Base-by-base conservation (phyloP, 2,113 vertebrate genomes). In the Vulpes ferrilata region DNA sequence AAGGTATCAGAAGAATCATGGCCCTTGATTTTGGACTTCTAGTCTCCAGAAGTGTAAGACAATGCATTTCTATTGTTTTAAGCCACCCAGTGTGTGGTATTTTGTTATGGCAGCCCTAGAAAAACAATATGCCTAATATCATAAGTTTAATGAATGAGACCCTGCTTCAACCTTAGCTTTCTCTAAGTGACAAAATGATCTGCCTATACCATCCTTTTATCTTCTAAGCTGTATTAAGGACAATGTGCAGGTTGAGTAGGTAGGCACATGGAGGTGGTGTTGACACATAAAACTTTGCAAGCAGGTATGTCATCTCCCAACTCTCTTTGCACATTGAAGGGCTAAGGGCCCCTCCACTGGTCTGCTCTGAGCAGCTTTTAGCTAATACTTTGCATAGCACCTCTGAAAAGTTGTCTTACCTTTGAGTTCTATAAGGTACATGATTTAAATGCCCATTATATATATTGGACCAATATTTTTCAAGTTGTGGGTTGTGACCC, bases 171-270 rank as follows among this genome's bases (percentile, higher is more conserved):
- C 55, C 82, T 82, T 67, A 51, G 13, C 22, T 57, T 95, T 67
- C 30, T 7, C 4, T 51, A 55, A 82, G 3, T 65, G 12, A 16
- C 35, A 69, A 93, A 93, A 19, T 5, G 3, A 60, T 69, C 32
- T 60, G 2, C 30, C 27, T 38, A 12, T 59, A 12, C 4, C 4
- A 59, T 35, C 8, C 22, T 78, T 69, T 57, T 73, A 43, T 17
- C 27, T n/a, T 65, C 12, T 48, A 80, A 62, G 2, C 7, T 79
- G 13, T 43, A 20, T 86, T 86, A 92, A 6, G 19, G 27, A 19
- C 32, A 22, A 27, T 20, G 16, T 4, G 19, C 11, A 30, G 1
- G 7, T 59, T 51, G 1, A 1, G 3, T 11, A 83, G 2, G 12
- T 38, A 16, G 25, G 27, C 69, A 67, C 79, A 27, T n/a, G 25